These are phyloP conservation scores for Junonia oenone DNA, from an alignment of 2,888 invertebrate species.

Conservation along the genomic window DNA sequence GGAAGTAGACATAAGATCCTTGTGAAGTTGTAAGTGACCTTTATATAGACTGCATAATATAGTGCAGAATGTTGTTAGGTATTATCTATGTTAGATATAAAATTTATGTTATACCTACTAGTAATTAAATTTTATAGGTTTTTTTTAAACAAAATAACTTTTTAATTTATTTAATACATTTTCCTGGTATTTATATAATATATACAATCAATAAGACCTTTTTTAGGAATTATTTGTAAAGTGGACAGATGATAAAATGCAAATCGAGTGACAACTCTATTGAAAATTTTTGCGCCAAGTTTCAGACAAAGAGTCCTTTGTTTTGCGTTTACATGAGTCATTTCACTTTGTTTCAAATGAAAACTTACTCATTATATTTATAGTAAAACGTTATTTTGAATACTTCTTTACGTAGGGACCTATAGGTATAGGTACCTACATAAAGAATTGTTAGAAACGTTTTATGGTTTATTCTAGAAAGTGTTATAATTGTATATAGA, in stretches of 20 bases:
- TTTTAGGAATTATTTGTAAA: too few species aligned
- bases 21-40: not conserved
- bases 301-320: constrained; percentile 6
- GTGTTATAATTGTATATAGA: too few species aligned
- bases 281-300: not conserved
- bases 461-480: too few species aligned
- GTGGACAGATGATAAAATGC: not conserved
- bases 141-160: too few species aligned
- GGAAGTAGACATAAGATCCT: constrained; percentile 13
- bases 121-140: not conserved
- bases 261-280: not conserved
- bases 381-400: not conserved
- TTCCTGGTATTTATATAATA: too few species aligned
- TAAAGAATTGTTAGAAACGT: too few species aligned
- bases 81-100: not conserved
- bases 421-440: too few species aligned
- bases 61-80: not conserved
- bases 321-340: not conserved
- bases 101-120: not conserved
- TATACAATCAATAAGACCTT: not conserved
- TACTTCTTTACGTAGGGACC: too few species aligned
- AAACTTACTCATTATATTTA: not conserved
- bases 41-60: not conserved
- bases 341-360: not conserved
- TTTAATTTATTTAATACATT: too few species aligned